phyloP scores from a whole-genome alignment of 2,797 vertebrate genomes.

The Harpagifer antarcticus region DNA sequence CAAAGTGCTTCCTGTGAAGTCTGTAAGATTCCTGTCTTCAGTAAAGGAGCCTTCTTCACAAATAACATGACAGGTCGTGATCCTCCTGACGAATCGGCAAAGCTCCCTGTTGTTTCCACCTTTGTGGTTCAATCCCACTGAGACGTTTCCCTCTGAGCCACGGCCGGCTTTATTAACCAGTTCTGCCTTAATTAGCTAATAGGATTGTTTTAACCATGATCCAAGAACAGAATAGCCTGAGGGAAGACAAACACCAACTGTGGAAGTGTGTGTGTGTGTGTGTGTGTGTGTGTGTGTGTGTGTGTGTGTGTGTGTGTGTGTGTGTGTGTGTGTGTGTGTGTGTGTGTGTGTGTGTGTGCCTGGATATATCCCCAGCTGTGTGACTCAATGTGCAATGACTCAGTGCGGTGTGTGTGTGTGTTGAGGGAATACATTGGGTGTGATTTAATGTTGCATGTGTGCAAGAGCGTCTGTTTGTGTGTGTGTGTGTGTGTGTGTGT shows the following conservation, averaged over 20 bases:
- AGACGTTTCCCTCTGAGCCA: constrained; percentile 61
- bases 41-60: constrained; percentile 42
- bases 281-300: constrained; percentile 32
- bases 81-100: constrained; percentile 71
- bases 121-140: constrained; percentile 64
- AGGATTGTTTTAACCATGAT: constrained; percentile 83
- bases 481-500: constrained; percentile 16
- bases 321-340: constrained; percentile 10
- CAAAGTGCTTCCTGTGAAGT: constrained; percentile 61
- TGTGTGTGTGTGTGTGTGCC: constrained; percentile 16
- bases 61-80: constrained; percentile 62
- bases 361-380: constrained; percentile 21
- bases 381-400: constrained; percentile 19
- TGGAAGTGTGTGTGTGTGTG: constrained; percentile 38
- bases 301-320: constrained; percentile 30
- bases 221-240: constrained; percentile 77
- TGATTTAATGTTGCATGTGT: constrained; percentile 30
- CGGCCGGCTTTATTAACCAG: constrained; percentile 72
- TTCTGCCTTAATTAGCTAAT: constrained; percentile 84
- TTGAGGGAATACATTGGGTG: constrained; percentile 36
- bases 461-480: constrained; percentile 23
- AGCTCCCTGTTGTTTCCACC: constrained; percentile 67
- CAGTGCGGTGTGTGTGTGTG: constrained; percentile 16
- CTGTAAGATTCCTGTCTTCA: constrained; percentile 42
- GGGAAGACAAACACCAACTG: constrained; percentile 73